A percentile compares a stretch with the other conserved stretches of the same genome.
phyloP scores from a whole-genome alignment of 2,888 invertebrate species.

The Chalcosyrphus nemorum region DNA sequence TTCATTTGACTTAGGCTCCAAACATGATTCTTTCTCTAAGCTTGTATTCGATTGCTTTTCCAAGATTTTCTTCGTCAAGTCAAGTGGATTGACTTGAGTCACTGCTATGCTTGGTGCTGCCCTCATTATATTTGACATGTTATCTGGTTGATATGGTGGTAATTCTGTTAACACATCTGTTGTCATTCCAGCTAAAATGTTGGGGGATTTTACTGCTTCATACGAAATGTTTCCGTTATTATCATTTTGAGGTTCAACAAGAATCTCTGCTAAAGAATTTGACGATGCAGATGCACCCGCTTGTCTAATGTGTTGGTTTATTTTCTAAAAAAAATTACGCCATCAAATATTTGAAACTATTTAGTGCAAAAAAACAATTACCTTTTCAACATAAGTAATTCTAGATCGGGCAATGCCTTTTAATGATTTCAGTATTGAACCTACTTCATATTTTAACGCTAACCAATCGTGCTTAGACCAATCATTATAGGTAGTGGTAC shows the following conservation, averaged over 20 bases:
- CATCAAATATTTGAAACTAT: background rate
- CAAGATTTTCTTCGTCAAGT: conserved; percentile 21
- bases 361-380: background rate
- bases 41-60: no score
- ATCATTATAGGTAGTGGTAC: background rate
- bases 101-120: background rate
- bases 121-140: background rate
- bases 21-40: background rate
- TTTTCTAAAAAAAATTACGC: conserved; percentile 13
- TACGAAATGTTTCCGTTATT: background rate
- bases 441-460: conserved; percentile 33
- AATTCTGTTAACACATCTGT: conserved; percentile 44
- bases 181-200: conserved; percentile 60
- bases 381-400: conserved; percentile 42
- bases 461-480: conserved; percentile 37
- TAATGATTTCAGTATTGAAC: background rate
- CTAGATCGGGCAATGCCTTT: background rate
- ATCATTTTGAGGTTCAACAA: background rate
- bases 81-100: conserved; percentile 44
- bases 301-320: background rate
- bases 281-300: background rate
- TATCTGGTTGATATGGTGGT: conserved; percentile 44
- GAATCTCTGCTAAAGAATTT: background rate
- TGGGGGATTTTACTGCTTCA: conserved; percentile 36
- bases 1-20: background rate